These are phyloP conservation scores for Brotula barbata DNA, from an alignment of 2,797 vertebrate species.

Conservation along the genomic window DNA sequence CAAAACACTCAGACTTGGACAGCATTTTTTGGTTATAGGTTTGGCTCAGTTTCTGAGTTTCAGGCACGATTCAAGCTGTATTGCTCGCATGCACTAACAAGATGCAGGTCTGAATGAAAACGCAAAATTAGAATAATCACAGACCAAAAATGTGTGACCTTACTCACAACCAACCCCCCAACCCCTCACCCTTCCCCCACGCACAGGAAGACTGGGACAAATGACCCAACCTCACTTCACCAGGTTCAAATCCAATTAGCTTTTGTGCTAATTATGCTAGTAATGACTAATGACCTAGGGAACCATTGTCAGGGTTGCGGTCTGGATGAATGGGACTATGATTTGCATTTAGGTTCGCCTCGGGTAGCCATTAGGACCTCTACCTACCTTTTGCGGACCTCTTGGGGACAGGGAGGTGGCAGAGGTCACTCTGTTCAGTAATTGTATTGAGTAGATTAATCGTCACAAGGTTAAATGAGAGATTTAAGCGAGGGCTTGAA, in stretches of 20 bases:
- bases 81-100: not conserved
- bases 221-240: conserved; percentile 46
- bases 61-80: no score
- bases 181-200: conserved; percentile 17
- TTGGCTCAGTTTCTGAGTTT: no score
- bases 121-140: conserved; percentile 10
- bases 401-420: conserved; percentile 36
- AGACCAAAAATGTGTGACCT: conserved; percentile 28
- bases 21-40: no score
- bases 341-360: conserved; percentile 62
- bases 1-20: no score
- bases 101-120: not conserved
- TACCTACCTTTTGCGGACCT: conserved; percentile 59
- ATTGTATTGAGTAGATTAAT: conserved; percentile 71
- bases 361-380: conserved; percentile 71
- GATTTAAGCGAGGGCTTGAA: conserved; percentile 40
- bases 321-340: conserved; percentile 59
- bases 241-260: conserved; percentile 75
- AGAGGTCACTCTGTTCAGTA: conserved; percentile 58
- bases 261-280: conserved; percentile 66
- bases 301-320: conserved; percentile 61
- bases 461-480: conserved; percentile 59
- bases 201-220: conserved; percentile 28
- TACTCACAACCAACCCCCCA: conserved; percentile 17
- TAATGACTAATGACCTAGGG: conserved; percentile 70